These are phyloP conservation scores for Gadus chalcogrammus DNA, from an alignment of 2,113 vertebrate species.

Conservation along the genomic window DNA sequence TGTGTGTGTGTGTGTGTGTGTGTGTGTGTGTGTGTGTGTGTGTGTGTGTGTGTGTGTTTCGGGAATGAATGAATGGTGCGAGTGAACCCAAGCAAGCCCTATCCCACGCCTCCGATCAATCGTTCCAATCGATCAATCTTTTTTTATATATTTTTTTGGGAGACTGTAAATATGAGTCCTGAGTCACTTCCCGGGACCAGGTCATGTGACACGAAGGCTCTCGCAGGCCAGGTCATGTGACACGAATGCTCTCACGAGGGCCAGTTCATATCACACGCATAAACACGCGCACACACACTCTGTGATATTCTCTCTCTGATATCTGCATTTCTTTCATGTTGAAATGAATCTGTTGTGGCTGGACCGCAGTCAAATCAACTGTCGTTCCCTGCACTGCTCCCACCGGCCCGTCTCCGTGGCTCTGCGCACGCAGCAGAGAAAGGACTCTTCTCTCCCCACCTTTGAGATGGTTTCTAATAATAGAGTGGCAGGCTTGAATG, in stretches of 20 bases:
- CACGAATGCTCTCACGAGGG: too few relatives aligned
- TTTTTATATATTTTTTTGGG: neutral
- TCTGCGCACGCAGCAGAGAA: conserved; percentile 7
- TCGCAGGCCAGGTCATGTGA: conserved; percentile 7
- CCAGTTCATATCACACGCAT: too few relatives aligned
- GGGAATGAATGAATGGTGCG: conserved; percentile 23
- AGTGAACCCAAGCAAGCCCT: conserved; percentile 16
- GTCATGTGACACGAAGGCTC: conserved; percentile 27
- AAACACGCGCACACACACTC: too few relatives aligned
- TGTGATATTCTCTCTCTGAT: conserved; percentile 6
- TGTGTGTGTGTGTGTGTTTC: conserved; percentile 27
- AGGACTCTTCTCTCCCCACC: conserved; percentile 9
- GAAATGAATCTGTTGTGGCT: conserved; percentile 36
- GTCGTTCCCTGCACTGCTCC: neutral
- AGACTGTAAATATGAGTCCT: neutral
- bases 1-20: conserved; percentile 14
- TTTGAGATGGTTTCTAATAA: too few relatives aligned
- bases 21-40: conserved; percentile 21
- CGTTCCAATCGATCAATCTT: neutral
- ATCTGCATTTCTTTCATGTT: conserved; percentile 23
- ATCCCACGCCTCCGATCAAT: neutral
- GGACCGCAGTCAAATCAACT: conserved; percentile 22
- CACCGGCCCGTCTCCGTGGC: neutral
- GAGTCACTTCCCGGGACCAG: neutral
- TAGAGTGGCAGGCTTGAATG: neutral